These are phyloP conservation scores for Lepidochitona cinerea DNA, from an alignment of 2,888 invertebrate species.

Conservation along the genomic window DNA sequence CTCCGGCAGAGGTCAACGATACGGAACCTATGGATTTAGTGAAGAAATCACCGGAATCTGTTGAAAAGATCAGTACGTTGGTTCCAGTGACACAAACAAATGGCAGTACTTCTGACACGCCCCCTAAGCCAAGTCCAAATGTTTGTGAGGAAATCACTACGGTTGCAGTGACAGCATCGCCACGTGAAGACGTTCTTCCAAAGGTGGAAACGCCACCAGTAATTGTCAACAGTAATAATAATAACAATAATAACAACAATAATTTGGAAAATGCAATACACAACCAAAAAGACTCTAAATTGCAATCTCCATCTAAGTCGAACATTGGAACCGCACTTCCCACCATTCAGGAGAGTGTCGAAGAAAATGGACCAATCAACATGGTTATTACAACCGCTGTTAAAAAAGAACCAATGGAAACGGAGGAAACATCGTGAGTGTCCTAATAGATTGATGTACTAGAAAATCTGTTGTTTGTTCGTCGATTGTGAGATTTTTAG, in stretches of 20 bases:
- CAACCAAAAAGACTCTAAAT: neutral
- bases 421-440: neutral
- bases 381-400: constrained; percentile 1
- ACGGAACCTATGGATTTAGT: neutral
- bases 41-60: neutral
- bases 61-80: neutral
- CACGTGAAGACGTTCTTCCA: neutral
- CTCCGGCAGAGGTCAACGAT: neutral
- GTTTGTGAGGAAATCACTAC: neutral
- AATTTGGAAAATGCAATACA: neutral
- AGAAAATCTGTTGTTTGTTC: too few species aligned
- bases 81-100: neutral
- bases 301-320: neutral
- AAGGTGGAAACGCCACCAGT: neutral
- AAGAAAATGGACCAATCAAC: constrained; percentile 5
- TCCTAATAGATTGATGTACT: too few species aligned
- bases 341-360: neutral
- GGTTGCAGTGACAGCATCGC: neutral
- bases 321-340: neutral
- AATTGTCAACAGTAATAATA: too few species aligned
- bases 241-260: neutral
- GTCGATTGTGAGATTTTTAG: too few species aligned
- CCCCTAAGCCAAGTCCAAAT: neutral
- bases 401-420: constrained; percentile 2
- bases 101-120: neutral